These are phyloP conservation scores for Mizuhopecten yessoensis DNA, from an alignment of 1,140 invertebrate genomes.

Conservation along the genomic window DNA sequence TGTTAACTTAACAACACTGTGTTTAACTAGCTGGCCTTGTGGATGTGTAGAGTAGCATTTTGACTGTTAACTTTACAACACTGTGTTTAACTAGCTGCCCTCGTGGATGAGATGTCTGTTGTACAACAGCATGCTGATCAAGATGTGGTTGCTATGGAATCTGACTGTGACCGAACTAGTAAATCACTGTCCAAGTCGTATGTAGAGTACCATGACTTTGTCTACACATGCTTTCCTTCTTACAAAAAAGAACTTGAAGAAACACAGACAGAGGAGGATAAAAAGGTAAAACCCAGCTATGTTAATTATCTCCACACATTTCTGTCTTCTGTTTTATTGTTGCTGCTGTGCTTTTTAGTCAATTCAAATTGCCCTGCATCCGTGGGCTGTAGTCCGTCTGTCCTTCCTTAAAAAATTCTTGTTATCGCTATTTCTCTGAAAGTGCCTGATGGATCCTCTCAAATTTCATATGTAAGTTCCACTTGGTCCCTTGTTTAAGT, in stretches of 20 bases:
- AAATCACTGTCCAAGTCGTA: conserved; percentile 52
- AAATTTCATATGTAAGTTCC: too few species aligned
- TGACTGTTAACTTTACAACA: too few species aligned
- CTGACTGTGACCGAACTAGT: conserved; percentile 58
- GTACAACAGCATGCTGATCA: conserved; percentile 52
- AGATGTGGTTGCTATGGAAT: conserved; percentile 49
- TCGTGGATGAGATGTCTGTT: conserved; percentile 58
- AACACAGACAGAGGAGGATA: conserved; percentile 53
- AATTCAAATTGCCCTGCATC: too few species aligned
- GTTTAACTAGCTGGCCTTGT: conserved; percentile 60
- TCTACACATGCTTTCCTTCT: conserved; percentile 61
- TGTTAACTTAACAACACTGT: too few species aligned
- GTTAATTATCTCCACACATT: too few species aligned
- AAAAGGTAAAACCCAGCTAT: conserved; percentile 55
- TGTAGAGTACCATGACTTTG: conserved; percentile 65
- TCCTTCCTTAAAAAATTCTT: background rate
- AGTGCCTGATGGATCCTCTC: too few species aligned
- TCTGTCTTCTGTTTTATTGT: too few species aligned
- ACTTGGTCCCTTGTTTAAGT: too few species aligned
- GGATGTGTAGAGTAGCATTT: too few species aligned
- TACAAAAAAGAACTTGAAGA: background rate
- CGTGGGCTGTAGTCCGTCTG: too few species aligned
- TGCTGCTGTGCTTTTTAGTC: too few species aligned
- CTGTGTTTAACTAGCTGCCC: conserved; percentile 55
- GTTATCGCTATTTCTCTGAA: too few species aligned